Evolutionary conservation across 2,888 invertebrate genomes (phyloP).

Genomic region (Himalopsyche anomala): DNA sequence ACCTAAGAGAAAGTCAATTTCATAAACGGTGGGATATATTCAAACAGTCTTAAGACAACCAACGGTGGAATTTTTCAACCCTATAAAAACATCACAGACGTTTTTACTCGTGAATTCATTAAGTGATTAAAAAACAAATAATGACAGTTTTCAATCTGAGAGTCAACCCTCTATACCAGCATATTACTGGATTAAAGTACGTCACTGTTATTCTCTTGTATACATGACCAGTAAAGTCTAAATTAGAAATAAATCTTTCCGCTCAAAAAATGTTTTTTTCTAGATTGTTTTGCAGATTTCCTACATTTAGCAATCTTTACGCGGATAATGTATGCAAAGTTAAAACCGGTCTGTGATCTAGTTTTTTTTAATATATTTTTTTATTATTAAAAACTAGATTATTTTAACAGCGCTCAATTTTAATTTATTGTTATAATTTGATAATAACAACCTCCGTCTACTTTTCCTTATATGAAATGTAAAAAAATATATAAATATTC

Average conservation of each 20-base stretch:
- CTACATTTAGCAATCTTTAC: background rate
- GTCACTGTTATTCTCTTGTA: too few relatives aligned
- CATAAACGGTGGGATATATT: too few relatives aligned
- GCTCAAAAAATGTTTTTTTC: too few relatives aligned
- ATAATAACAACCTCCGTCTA: background rate
- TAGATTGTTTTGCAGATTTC: background rate
- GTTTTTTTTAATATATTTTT: background rate
- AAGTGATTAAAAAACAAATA: too few relatives aligned
- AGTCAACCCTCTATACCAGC: too few relatives aligned
- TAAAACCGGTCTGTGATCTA: background rate
- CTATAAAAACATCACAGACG: too few relatives aligned
- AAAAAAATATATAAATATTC: background rate
- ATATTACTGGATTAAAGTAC: too few relatives aligned
- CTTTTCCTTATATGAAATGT: background rate
- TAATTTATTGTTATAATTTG: constrained; percentile 20
- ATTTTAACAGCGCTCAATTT: background rate
- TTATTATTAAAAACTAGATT: background rate
- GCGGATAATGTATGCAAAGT: background rate
- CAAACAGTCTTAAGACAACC: too few relatives aligned
- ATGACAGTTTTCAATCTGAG: too few relatives aligned
- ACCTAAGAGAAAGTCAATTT: too few relatives aligned
- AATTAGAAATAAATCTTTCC: background rate
- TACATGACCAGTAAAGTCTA: background rate
- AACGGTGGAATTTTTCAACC: too few relatives aligned
- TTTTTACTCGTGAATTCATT: too few relatives aligned